Evolutionary conservation across 2,888 invertebrate species (phyloP).

Genomic region (Chaitophorus viminalis): DNA sequence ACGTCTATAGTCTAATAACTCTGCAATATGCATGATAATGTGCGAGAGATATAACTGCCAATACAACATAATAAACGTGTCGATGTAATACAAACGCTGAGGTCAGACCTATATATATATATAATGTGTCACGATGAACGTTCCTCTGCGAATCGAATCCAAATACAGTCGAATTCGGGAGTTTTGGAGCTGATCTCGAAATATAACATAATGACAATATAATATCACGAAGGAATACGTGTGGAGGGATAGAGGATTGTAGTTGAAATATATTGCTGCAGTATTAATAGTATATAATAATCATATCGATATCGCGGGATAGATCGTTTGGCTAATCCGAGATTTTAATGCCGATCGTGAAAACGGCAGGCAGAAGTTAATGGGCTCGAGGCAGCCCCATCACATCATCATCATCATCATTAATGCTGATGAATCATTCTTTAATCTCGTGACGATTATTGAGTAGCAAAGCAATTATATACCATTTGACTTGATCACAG

Average conservation of each 20-base stretch:
- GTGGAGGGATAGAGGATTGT: not conserved
- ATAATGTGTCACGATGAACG: too few species aligned
- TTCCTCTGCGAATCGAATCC: too few species aligned
- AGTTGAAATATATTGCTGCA: not conserved
- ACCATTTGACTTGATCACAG: slow-evolving; percentile 3
- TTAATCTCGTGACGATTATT: not conserved
- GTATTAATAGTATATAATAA: not conserved
- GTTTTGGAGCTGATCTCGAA: not conserved
- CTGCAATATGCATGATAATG: too few species aligned
- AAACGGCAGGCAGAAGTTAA: not conserved
- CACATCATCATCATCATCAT: not conserved
- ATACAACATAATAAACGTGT: too few species aligned
- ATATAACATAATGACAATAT: not conserved
- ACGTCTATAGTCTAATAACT: too few species aligned
- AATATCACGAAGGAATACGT: not conserved
- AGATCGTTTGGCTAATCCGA: not conserved
- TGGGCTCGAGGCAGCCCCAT: not conserved
- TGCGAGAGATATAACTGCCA: too few species aligned
- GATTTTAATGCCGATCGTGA: slow-evolving; percentile 5
- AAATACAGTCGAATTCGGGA: not conserved
- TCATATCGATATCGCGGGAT: not conserved
- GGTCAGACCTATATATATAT: too few species aligned
- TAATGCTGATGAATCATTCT: not conserved
- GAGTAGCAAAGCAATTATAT: not conserved
- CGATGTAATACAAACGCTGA: too few species aligned